phyloP scores from a whole-genome alignment of 2,888 invertebrate species.

The Scrobipalpa costella region DNA sequence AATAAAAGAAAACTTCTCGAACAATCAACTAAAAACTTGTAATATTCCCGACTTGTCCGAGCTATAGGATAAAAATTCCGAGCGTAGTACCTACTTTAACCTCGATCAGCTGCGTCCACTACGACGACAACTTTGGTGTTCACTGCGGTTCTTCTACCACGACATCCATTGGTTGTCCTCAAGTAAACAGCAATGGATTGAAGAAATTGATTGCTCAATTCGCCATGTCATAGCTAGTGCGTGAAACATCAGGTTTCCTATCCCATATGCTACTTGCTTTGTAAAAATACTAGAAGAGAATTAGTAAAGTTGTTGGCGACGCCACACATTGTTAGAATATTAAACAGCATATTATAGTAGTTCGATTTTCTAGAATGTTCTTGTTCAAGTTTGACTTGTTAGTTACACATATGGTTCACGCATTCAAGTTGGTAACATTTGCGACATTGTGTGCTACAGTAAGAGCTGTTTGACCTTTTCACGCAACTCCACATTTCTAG shows the following conservation, averaged over 20 bases:
- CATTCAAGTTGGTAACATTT: not conserved
- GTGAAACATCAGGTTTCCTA: conserved; percentile 30
- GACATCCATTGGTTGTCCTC: not conserved
- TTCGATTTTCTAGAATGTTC: not conserved
- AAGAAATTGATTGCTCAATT: not conserved
- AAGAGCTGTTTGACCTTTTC: conserved; percentile 10
- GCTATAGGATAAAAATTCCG: conserved; percentile 61
- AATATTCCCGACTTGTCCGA: conserved; percentile 52
- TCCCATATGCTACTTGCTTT: conserved; percentile 37
- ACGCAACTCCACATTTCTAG: conserved; percentile 14
- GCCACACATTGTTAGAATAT: conserved; percentile 69
- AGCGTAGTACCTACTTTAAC: conserved; percentile 42
- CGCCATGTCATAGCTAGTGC: conserved; percentile 56
- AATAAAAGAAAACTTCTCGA: conserved; percentile 37
- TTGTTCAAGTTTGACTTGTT: not conserved
- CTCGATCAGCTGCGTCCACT: not conserved
- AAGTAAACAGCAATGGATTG: not conserved
- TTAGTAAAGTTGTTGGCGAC: conserved; percentile 59
- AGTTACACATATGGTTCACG: not conserved
- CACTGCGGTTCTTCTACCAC: not conserved
- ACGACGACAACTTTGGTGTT: not conserved
- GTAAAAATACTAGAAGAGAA: conserved; percentile 61
- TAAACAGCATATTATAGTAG: conserved; percentile 65
- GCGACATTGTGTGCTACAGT: not conserved
- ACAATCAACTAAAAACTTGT: conserved; percentile 53